A percentile compares a stretch with the other conserved stretches of the same genome.
These are phyloP conservation scores for Loriculus beryllinus DNA, from an alignment of 2,797 vertebrate species.

Conservation along the genomic window DNA sequence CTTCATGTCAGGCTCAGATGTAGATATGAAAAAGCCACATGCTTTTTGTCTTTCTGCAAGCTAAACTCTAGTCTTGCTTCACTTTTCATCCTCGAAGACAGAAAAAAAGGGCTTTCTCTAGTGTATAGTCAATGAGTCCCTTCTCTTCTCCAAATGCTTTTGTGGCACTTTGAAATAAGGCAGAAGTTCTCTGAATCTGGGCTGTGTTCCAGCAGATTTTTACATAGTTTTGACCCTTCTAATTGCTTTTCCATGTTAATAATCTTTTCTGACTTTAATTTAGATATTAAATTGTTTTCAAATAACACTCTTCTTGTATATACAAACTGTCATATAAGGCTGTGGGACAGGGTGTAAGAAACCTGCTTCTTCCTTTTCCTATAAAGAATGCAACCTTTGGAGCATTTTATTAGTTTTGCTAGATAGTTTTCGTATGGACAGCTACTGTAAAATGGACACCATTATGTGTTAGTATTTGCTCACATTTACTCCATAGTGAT, in stretches of 20 bases:
- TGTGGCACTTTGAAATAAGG: conserved; percentile 8
- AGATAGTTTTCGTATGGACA: not conserved
- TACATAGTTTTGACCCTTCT: not conserved
- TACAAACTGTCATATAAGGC: not conserved
- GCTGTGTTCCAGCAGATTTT: conserved; percentile 36
- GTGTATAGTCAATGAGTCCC: not conserved
- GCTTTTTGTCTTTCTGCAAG: conserved; percentile 9
- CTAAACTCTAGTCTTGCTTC: conserved; percentile 26
- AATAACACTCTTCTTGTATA: not conserved
- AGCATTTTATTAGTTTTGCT: not conserved
- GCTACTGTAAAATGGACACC: not conserved
- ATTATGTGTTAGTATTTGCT: not conserved
- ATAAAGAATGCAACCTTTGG: not conserved
- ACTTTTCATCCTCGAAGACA: not conserved
- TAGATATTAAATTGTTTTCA: not conserved
- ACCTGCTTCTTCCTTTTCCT: not conserved
- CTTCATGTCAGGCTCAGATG: not conserved
- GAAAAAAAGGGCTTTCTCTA: not conserved
- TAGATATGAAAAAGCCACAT: conserved; percentile 6
- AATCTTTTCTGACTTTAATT: not conserved
- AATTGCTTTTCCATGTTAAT: not conserved
- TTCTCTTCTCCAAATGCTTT: conserved; percentile 14
- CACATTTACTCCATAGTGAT: not conserved
- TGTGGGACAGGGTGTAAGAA: not conserved
- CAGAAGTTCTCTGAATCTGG: conserved; percentile 28